Conservation (phyloP, 1,140 invertebrate genomes). For the Leptinotarsa lineolata region DNA sequence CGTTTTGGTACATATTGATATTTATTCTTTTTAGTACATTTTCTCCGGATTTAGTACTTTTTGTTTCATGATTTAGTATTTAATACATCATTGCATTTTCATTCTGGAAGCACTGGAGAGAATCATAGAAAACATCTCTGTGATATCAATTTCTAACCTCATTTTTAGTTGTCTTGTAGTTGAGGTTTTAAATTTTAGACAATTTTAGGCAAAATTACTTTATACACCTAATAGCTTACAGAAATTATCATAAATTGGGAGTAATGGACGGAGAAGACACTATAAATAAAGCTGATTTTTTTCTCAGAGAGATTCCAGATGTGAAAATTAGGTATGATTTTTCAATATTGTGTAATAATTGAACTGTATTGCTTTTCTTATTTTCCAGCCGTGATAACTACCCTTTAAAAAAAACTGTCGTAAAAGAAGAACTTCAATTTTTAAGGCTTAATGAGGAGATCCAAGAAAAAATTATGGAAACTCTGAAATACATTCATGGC, state of each 20-base stretch:
- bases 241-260: constrained; percentile 7
- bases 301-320: constrained; percentile 48
- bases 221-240: too few relatives aligned
- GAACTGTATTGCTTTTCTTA: neutral
- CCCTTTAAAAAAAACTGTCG: constrained; percentile 52
- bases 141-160: constrained; percentile 14
- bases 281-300: constrained; percentile 49
- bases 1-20: too few relatives aligned
- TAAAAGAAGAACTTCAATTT: constrained; percentile 74
- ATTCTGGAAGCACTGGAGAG: too few relatives aligned
- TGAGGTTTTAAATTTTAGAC: neutral
- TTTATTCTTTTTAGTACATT: too few relatives aligned
- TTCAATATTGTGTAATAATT: constrained; percentile 21
- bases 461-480: constrained; percentile 71
- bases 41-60: too few relatives aligned
- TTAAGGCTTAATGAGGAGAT: constrained; percentile 67
- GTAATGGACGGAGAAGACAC: constrained; percentile 50
- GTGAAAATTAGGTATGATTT: constrained; percentile 50
- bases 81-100: too few relatives aligned
- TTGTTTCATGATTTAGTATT: too few relatives aligned
- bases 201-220: neutral
- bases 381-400: constrained; percentile 37
- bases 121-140: neutral
- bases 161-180: neutral
- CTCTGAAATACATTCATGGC: constrained; percentile 71